phyloP scores from a whole-genome alignment of 2,113 vertebrate species.

The Chamaetylas fuelleborni region DNA sequence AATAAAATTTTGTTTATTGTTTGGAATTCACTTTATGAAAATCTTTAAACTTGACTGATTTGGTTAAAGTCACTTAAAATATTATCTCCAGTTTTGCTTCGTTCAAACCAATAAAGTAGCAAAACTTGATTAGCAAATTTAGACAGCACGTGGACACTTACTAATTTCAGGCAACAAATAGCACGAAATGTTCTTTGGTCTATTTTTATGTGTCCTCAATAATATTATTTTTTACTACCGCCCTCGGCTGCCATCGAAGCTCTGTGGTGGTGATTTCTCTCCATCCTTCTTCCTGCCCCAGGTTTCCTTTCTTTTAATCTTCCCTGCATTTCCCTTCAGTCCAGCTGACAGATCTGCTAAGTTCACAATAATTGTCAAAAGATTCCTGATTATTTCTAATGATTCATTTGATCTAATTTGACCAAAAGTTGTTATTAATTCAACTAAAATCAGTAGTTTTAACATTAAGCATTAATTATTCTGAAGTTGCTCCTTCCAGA shows the following conservation, averaged over 20 bases:
- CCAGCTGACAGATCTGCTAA: neutral
- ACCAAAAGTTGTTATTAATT: neutral
- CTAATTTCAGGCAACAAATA: neutral
- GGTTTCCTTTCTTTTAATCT: neutral
- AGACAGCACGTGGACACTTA: neutral
- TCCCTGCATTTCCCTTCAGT: neutral
- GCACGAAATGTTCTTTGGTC: constrained; percentile 11
- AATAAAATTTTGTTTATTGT: neutral
- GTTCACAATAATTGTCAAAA: neutral
- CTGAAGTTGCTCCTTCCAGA: neutral
- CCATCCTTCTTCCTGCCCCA: neutral
- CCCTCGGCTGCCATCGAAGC: neutral
- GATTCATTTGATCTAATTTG: neutral
- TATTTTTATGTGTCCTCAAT: constrained; percentile 50
- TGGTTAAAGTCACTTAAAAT: neutral
- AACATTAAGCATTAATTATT: neutral
- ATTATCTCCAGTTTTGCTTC: neutral
- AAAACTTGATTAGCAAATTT: neutral
- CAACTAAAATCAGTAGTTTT: neutral
- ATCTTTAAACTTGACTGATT: neutral
- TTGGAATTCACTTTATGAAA: neutral
- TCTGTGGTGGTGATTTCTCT: neutral
- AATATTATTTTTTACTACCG: neutral
- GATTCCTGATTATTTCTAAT: neutral
- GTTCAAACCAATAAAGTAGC: neutral